These are phyloP conservation scores for Druceiella hillmani DNA, from an alignment of 2,888 invertebrate species.

Conservation along the genomic window DNA sequence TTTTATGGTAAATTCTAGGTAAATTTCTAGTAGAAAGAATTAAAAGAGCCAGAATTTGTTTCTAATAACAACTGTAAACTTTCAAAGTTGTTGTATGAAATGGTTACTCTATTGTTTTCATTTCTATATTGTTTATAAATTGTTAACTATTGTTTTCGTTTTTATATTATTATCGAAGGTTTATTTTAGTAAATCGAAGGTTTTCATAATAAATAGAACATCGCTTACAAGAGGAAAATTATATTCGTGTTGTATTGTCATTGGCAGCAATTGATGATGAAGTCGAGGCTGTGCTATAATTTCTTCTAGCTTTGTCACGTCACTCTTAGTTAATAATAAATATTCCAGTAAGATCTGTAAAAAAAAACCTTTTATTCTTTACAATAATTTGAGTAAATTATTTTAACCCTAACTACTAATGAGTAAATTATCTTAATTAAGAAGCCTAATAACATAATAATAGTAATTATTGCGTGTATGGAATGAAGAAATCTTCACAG, in stretches of 20 bases:
- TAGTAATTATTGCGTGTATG: background rate
- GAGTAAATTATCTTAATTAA: background rate
- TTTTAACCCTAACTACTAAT: background rate
- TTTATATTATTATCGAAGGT: no score
- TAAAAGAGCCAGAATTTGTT: no score
- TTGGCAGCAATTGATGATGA: conserved; percentile 85
- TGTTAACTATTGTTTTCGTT: no score
- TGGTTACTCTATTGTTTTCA: no score
- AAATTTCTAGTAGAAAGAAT: no score
- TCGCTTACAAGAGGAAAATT: conserved; percentile 52
- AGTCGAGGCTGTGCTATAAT: conserved; percentile 67
- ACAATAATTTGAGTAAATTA: background rate
- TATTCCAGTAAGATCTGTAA: conserved; percentile 4
- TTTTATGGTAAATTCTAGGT: no score
- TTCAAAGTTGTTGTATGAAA: no score
- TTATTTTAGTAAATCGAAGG: no score
- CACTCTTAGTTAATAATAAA: conserved; percentile 48
- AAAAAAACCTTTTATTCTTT: background rate
- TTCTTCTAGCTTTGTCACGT: conserved; percentile 56
- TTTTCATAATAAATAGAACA: no score
- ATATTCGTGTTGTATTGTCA: conserved; percentile 61
- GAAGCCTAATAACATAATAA: background rate
- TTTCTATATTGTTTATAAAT: no score
- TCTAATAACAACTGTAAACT: no score
- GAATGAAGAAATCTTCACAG: no score